These are phyloP conservation scores for Tenebrio molitor DNA, from an alignment of 1,140 invertebrate genomes.

Conservation along the genomic window DNA sequence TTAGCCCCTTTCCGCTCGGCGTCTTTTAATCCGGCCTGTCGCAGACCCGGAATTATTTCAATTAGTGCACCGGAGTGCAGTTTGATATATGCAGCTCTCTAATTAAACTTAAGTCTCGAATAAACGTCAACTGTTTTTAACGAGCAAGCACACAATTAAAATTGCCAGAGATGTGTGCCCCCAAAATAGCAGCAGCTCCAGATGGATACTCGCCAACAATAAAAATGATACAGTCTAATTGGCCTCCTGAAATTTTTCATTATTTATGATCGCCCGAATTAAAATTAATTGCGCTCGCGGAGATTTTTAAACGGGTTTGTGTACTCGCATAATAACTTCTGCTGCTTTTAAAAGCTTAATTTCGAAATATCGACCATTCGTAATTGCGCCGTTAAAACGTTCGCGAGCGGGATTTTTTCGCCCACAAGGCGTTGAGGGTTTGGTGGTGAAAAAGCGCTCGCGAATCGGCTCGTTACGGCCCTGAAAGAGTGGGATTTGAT, in stretches of 20 bases:
- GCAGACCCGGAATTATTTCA: conserved; percentile 57
- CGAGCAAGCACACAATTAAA: conserved; percentile 54
- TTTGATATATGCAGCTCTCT: conserved; percentile 56
- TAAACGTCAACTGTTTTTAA: conserved; percentile 59
- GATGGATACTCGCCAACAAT: conserved; percentile 32
- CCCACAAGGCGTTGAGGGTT: no score
- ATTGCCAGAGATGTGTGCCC: conserved; percentile 42
- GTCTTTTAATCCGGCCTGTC: conserved; percentile 50
- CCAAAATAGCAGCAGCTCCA: conserved; percentile 16
- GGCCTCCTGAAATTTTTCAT: conserved; percentile 20
- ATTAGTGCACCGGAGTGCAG: conserved; percentile 57
- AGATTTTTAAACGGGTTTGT: conserved; percentile 32
- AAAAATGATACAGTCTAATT: conserved; percentile 37
- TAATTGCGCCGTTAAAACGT: conserved; percentile 1
- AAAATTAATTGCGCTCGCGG: conserved; percentile 29
- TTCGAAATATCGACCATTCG: conserved; percentile 13
- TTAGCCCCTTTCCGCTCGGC: background rate
- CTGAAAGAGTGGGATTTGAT: no score
- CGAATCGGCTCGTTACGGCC: no score
- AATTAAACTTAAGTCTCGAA: conserved; percentile 58
- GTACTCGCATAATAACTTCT: conserved; percentile 7
- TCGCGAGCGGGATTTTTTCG: no score
- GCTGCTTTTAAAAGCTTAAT: conserved; percentile 16
- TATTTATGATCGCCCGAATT: conserved; percentile 33
- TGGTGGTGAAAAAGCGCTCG: no score